Base-by-base conservation (phyloP, 2,888 invertebrate genomes). In the Opisthograptis luteolata region DNA sequence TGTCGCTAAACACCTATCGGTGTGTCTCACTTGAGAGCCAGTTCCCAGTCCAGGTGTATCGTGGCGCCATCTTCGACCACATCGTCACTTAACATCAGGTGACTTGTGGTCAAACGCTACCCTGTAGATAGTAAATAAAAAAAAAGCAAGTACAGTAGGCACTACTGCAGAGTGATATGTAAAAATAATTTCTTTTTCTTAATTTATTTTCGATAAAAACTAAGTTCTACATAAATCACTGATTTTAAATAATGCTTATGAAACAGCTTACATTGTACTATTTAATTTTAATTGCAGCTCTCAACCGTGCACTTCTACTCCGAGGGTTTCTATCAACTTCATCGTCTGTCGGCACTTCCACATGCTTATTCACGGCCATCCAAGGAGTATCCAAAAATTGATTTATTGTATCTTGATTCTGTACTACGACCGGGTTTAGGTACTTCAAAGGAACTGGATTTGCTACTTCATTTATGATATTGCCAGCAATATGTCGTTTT, bases 251-350 rank as follows among this genome's bases (percentile, higher is more conserved):
- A 27, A 24, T 15, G 17, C 30, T 39, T 19, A 41, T 22, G 9
- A 4, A 28, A 37, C 20, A 39, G 31, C 17, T 28, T 28, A 49
- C 20, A 28, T 7, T 15, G 24, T 49, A 24, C 63, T 83, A 94
- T 70, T 91, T 91, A 12, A 95, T 70, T 92, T 95, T 97, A 27
- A 94, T 84, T 31, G 97, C 96, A 50, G 95, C 97, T 73, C 98
- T 88, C 53, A 99, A 84, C 77, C 97, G 96, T 0, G 98, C 98
- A 42, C 98, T 98, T 66, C 98, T 92, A 71, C 97, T 94, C 70
- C 97, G 92, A 14, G 97, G 96, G 87, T 99, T 99, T 1, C 68
- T 60, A 10, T 93, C 90, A 9, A 97, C 87, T 84, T 98, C 98
- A 37, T 94, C 92, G 34, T 92, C 90, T 7, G 91, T 91, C 0